phyloP scores from a whole-genome alignment of 2,888 invertebrate genomes.

The Carcina quercana region DNA sequence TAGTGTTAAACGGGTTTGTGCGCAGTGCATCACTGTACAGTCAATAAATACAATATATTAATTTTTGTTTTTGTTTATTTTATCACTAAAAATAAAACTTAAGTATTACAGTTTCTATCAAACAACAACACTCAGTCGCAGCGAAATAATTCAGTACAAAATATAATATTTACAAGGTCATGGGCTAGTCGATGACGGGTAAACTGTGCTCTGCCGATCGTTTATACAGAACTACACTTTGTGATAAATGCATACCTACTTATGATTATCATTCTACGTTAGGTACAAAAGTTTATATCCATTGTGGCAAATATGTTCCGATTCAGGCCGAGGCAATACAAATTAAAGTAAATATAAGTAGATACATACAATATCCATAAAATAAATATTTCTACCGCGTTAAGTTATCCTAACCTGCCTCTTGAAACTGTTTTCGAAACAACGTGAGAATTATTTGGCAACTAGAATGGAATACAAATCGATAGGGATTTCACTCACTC shows the following conservation, averaged over 20 bases:
- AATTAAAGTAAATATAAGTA: conserved; percentile 40
- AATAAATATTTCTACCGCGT: conserved; percentile 63
- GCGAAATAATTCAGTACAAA: conserved; percentile 64
- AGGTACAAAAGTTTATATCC: conserved; percentile 21
- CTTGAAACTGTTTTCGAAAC: conserved; percentile 52
- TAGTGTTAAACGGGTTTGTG: conserved; percentile 33
- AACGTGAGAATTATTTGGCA: conserved; percentile 65
- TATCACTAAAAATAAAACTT: conserved; percentile 73
- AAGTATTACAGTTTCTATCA: conserved; percentile 71
- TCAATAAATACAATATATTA: conserved; percentile 43
- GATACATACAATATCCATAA: conserved; percentile 37
- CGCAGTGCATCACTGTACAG: conserved; percentile 49
- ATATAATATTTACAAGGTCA: conserved; percentile 62
- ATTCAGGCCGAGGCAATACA: conserved; percentile 34
- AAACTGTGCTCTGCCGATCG: conserved; percentile 21
- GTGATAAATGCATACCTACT: conserved; percentile 55
- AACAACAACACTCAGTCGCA: conserved; percentile 71
- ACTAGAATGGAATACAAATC: conserved; percentile 64
- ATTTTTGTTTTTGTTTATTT: conserved; percentile 69
- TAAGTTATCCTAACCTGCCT: conserved; percentile 52
- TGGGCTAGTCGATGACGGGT: conserved; percentile 24
- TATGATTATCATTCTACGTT: conserved; percentile 11
- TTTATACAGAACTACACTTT: conserved; percentile 42
- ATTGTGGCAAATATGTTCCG: conserved; percentile 25
- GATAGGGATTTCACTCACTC: conserved; percentile 48